Percentiles rank a stretch among this genome's conserved stretches.
phyloP scores from a whole-genome alignment of 2,888 invertebrate genomes.

The Phengaris arion region DNA sequence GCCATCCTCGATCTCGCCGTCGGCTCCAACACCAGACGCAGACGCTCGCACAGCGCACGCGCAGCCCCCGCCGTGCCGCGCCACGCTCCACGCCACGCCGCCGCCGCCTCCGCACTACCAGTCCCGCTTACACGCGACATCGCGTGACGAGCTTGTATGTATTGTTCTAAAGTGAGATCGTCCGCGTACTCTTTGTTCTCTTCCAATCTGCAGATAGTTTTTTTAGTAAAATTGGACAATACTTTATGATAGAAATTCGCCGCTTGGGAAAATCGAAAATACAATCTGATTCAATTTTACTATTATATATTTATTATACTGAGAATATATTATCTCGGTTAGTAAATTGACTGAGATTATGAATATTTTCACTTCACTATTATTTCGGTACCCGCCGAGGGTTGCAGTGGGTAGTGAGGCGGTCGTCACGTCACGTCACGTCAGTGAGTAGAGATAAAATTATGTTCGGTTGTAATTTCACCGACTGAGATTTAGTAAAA shows the following conservation, averaged over 20 bases:
- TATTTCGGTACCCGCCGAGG: too few species aligned
- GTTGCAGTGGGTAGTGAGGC: too few species aligned
- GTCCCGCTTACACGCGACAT: slow-evolving; percentile 45
- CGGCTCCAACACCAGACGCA: slow-evolving; percentile 96
- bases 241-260: neutral
- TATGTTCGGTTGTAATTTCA: too few species aligned
- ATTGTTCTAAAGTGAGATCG: slow-evolving; percentile 57
- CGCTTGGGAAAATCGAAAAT: too few species aligned
- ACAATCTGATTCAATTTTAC: too few species aligned
- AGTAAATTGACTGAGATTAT: too few species aligned
- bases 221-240: neutral
- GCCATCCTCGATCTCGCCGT: slow-evolving; percentile 93
- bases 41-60: slow-evolving; percentile 89
- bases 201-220: slow-evolving; percentile 45
- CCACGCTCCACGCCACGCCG: slow-evolving; percentile 82
- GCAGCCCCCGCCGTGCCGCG: slow-evolving; percentile 69
- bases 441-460: too few species aligned
- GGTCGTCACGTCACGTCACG: too few species aligned
- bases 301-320: too few species aligned
- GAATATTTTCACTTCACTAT: too few species aligned
- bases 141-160: slow-evolving; percentile 53
- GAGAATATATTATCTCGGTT: too few species aligned
- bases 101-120: slow-evolving; percentile 55
- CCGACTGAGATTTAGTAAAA: too few species aligned
- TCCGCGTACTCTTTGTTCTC: slow-evolving; percentile 46